Percentiles rank a stretch among this genome's conserved stretches.
These are phyloP conservation scores for Laticauda laticaudata DNA, from an alignment of 2,113 vertebrate species.

Conservation along the genomic window DNA sequence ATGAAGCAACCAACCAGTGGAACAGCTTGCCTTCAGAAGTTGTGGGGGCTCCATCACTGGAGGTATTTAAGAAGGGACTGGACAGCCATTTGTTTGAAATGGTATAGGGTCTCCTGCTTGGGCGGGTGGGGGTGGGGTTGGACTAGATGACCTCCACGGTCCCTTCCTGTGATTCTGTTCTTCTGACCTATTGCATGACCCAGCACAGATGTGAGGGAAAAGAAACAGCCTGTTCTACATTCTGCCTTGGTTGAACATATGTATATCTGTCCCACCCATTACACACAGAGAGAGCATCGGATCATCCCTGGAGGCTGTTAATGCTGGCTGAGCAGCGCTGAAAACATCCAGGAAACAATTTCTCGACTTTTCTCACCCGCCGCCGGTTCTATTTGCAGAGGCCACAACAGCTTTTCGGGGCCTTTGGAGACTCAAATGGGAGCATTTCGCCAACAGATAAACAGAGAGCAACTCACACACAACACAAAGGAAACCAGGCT, in stretches of 20 bases:
- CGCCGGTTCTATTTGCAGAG: neutral
- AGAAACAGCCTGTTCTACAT: slow-evolving; percentile 31
- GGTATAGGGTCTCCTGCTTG: too few species aligned
- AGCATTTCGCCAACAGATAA: neutral
- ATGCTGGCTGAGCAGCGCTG: neutral
- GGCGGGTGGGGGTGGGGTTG: too few species aligned
- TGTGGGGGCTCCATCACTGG: too few species aligned
- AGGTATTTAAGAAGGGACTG: too few species aligned
- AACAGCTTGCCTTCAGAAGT: too few species aligned
- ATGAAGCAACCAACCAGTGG: too few species aligned
- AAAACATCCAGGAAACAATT: neutral
- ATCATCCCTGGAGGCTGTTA: neutral
- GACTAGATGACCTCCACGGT: too few species aligned
- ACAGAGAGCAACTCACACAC: neutral
- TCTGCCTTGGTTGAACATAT: slow-evolving; percentile 6
- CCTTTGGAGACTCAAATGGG: rapidly evolving
- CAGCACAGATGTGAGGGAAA: slow-evolving; percentile 49
- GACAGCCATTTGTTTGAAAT: too few species aligned
- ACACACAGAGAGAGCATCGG: neutral
- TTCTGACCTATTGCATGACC: slow-evolving; percentile 29
- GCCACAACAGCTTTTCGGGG: slow-evolving; percentile 1
- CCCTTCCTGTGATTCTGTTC: too few species aligned
- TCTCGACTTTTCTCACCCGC: neutral
- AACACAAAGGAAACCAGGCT: neutral
- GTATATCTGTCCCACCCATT: slow-evolving; percentile 6